Evolutionary conservation across 2,113 vertebrate genomes (phyloP), one percentile per base, ranked within the genome.

Genomic region (Cathartes aura): DNA sequence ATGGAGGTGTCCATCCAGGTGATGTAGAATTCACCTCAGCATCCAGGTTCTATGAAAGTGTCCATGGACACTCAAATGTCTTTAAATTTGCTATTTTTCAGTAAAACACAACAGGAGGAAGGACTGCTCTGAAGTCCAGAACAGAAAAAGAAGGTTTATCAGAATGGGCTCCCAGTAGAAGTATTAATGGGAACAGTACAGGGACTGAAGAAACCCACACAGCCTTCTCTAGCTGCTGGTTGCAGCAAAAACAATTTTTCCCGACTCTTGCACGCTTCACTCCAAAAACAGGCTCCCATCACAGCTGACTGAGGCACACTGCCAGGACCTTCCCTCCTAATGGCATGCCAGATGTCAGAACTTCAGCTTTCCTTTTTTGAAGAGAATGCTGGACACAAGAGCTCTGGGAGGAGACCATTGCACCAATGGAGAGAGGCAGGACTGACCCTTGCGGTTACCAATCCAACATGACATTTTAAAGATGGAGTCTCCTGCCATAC

Each of bases 261-360:
- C 29, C 53, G 82, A 2, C 24, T 72, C 19, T 3, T 26, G 8
- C 5, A 11, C 5, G 3, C 62, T 72, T 75, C 66, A 38, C 0
- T 2, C 11, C 43, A 75, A 67, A 62, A 93, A 2, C 38, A 74
- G 55, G 32, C 18, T 84, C 23, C 47, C 72, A 16, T 47, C 17
- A 12, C 43, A 80, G 58, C 62, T 86, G 74, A 5, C 55, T 90
- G 71, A 67, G 50, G 27, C n/a, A 73, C 24, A 16, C 42, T 48
- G 29, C 38, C 23, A 45, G 34, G 47, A 47, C 27, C 13, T 75
- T 92, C 48, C 36, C 21, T 42, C 24, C 30, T 60, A 56, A 50
- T 21, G 34, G 15, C 40, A 27, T 40, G 42, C 26, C 63, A 72
- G 9, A 36, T 56, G 50, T 48, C 32, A 83, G 42, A 91, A 55